phyloP scores from a whole-genome alignment of 1,140 invertebrate genomes.

The Bombus superbus region DNA sequence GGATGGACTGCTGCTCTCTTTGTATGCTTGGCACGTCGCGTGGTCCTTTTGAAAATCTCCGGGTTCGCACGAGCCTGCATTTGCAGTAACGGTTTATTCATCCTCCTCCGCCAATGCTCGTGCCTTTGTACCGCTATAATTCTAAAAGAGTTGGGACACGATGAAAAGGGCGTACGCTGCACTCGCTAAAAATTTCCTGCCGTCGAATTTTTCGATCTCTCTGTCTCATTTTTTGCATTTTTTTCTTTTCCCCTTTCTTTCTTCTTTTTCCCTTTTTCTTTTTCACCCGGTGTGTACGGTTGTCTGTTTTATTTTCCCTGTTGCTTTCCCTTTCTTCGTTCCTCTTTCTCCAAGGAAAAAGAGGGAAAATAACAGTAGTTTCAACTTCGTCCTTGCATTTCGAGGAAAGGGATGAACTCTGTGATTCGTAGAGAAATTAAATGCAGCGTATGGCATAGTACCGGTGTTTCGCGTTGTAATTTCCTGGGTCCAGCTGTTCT shows the following conservation, averaged over 20 bases:
- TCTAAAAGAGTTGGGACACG: constrained; percentile 42
- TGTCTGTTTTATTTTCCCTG: background rate
- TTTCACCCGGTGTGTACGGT: background rate
- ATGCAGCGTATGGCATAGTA: background rate
- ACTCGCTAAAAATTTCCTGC: constrained; percentile 29
- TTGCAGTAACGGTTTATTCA: constrained; percentile 30
- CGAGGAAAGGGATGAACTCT: background rate
- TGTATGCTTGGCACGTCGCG: constrained; percentile 32
- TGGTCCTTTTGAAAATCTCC: constrained; percentile 47
- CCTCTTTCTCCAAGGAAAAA: background rate
- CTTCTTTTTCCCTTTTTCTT: background rate
- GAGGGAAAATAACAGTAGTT: background rate
- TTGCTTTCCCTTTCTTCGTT: background rate
- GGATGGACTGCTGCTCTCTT: background rate
- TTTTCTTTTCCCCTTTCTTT: no score
- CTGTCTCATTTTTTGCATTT: background rate
- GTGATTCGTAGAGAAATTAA: background rate
- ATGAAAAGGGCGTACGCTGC: constrained; percentile 21
- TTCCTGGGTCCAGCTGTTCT: background rate
- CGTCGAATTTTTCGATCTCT: constrained; percentile 25
- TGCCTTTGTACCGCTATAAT: constrained; percentile 45
- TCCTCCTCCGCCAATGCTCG: background rate
- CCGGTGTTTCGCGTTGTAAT: background rate
- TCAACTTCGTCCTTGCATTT: background rate
- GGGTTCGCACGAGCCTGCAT: constrained; percentile 16